Base-by-base conservation (phyloP, 2,113 vertebrate species). In the Procavia capensis region DNA sequence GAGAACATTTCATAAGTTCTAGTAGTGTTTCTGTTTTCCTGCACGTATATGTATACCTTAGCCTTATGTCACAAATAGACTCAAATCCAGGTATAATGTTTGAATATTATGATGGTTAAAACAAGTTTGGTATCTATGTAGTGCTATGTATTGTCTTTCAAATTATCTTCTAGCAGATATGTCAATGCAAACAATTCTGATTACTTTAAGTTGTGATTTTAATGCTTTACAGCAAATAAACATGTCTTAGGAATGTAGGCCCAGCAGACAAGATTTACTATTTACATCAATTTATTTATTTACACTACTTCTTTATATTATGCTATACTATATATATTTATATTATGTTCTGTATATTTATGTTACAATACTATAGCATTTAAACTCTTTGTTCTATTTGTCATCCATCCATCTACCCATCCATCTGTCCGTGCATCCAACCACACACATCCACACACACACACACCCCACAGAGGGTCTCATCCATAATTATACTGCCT, bases 191-290 rank as follows among this genome's bases (percentile, higher is more conserved):
- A 61, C 1, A 20, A 66, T 81, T 88, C 22, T 61, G 19, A 36
- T 79, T 85, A 95, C 54, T 83, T 93, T 89, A 85, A 88, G 5
- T 70, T 90, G 0, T 54, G 74, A 63, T 89, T 79, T 7, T 89
- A 64, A 63, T 80, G 72, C 7, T 0, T 78, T 43, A 45, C 45
- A 25, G 68, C 19, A 50, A 10, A 41, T 79, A 76, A 70, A 66
- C 16, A 66, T 66, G 4, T 22, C 39, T 24, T 66, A 3, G 14
- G 1, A 4, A 61, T 24, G 0, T 6, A 87, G 14, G 13, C 6
- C 2, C 25, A 57, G 41, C 5, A 72, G 3, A n/a, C 34, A 39
- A 4, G 11, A 39, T 87, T 57, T 4, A 0, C 5, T 59, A 50
- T 9, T 50, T 31, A n/a, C n/a, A n/a, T n/a, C n/a, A n/a, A n/a